A percentile compares a stretch with the other conserved stretches of the same genome.
phyloP scores from a whole-genome alignment of 1,140 invertebrate species.

The Wiebesia pumilae region DNA sequence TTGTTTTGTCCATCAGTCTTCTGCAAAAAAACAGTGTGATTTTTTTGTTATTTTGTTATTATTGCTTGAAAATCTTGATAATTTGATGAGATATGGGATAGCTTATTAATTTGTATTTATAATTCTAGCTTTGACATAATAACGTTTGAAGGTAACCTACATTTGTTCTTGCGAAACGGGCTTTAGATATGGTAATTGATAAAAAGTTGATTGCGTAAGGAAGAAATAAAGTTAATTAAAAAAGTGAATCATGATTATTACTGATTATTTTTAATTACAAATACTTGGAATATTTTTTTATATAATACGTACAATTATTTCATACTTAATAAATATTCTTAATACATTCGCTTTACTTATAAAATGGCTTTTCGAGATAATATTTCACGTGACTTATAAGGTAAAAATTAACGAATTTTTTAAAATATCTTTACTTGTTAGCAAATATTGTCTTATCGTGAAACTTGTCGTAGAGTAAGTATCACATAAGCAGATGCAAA shows the following conservation, averaged over 20 bases:
- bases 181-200: constrained; percentile 11
- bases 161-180: neutral
- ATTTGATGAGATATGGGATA: neutral
- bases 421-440: neutral
- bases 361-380: too few species aligned
- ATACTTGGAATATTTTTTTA: constrained; percentile 10
- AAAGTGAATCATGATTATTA: constrained; percentile 1
- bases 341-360: too few species aligned
- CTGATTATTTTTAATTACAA: neutral
- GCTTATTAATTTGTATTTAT: neutral
- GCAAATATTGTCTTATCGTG: neutral
- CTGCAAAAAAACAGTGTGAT: neutral
- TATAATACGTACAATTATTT: neutral
- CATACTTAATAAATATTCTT: neutral
- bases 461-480: neutral
- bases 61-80: neutral
- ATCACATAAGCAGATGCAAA: too few species aligned
- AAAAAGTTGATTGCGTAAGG: neutral
- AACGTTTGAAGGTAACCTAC: neutral
- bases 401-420: neutral
- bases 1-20: neutral
- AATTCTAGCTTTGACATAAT: neutral
- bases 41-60: neutral
- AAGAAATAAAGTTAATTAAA: constrained; percentile 22
- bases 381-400: neutral